Evolutionary conservation across 2,113 vertebrate species (phyloP).

Genomic region (Crotalus viridis): DNA sequence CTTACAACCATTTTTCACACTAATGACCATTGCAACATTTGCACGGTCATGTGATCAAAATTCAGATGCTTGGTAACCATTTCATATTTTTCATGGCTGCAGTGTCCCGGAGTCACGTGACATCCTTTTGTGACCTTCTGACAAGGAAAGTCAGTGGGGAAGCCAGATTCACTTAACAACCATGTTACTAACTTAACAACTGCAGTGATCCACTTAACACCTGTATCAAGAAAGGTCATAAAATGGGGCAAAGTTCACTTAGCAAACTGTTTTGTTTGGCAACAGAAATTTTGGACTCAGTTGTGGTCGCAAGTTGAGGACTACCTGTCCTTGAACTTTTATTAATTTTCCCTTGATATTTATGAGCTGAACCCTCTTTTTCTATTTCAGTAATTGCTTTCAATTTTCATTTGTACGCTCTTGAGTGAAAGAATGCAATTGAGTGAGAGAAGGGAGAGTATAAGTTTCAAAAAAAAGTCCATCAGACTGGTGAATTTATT

Average conservation of each 20-base stretch:
- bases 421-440: not conserved
- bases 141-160: not conserved
- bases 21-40: not conserved
- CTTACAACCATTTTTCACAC: not conserved
- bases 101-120: not conserved
- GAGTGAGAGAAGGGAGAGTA: not conserved
- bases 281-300: not conserved
- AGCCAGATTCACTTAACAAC: not conserved
- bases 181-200: not conserved
- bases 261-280: not conserved
- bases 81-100: not conserved
- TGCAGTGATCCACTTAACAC: not conserved
- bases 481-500: not conserved
- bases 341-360: not conserved
- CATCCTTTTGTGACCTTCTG: not conserved
- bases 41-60: not conserved
- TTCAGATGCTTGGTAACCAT: not conserved
- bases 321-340: not conserved
- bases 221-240: not conserved
- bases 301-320: not conserved
- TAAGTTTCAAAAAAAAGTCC: not conserved
- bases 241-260: not conserved
- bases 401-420: not conserved
- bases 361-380: not conserved
- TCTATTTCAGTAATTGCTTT: not conserved